Percentiles rank a stretch among this genome's conserved stretches.
Conservation (phyloP, 2,888 invertebrate species). For the Helobdella robusta region DNA sequence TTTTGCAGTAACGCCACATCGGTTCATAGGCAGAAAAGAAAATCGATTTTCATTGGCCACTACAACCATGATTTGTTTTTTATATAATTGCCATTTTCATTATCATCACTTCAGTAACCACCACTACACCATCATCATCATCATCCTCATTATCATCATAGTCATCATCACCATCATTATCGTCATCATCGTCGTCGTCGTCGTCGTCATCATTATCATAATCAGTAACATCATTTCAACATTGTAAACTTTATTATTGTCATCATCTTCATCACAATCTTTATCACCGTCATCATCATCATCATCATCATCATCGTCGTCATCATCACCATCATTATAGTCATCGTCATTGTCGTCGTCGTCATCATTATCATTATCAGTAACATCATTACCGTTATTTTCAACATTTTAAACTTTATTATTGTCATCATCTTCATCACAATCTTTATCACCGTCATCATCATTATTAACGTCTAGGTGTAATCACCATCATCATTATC, state of each 20-base stretch:
- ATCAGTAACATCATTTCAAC: conserved; percentile 4
- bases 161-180: conserved; percentile 18
- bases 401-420: neutral
- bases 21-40: no score
- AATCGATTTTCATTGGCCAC: no score
- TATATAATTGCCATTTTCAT: neutral
- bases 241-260: neutral
- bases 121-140: conserved; percentile 19
- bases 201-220: conserved; percentile 21
- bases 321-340: conserved; percentile 16
- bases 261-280: neutral
- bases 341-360: conserved; percentile 22
- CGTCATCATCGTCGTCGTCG: conserved; percentile 18
- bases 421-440: no score
- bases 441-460: no score
- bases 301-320: conserved; percentile 20
- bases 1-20: no score
- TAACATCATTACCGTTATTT: neutral
- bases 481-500: no score
- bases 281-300: conserved; percentile 17
- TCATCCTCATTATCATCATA: conserved; percentile 22
- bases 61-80: no score
- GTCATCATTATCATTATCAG: neutral
- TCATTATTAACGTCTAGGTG: no score
- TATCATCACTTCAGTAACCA: neutral